A percentile compares a stretch with the other conserved stretches of the same genome.
phyloP scores from a whole-genome alignment of 2,888 invertebrate species.

The Penaeus monodon region DNA sequence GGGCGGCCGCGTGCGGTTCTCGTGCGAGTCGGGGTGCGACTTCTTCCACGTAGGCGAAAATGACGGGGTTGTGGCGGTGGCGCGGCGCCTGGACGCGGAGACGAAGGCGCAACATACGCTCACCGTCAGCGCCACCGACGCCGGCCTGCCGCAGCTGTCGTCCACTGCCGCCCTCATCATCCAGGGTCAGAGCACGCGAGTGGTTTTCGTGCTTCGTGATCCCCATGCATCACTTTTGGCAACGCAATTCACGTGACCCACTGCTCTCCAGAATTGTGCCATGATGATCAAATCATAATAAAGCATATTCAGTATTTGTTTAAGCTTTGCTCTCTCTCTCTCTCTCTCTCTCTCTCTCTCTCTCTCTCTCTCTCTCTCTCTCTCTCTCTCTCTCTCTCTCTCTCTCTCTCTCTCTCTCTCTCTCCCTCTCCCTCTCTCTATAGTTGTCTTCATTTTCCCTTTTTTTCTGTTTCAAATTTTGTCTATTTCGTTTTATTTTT shows the following conservation, averaged over 20 bases:
- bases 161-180: constrained; percentile 51
- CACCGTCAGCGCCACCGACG: constrained; percentile 51
- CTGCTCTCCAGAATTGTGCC: no score
- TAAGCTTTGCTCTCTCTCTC: no score
- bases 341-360: no score
- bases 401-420: no score
- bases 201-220: no score
- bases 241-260: no score
- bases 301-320: no score
- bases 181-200: constrained; percentile 19
- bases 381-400: constrained; percentile 2
- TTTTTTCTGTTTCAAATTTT: no score
- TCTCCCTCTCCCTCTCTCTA: background rate
- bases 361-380: background rate
- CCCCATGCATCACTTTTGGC: no score
- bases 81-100: constrained; percentile 51
- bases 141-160: constrained; percentile 50
- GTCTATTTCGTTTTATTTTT: no score
- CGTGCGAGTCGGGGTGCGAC: constrained; percentile 41
- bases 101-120: constrained; percentile 28
- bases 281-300: background rate
- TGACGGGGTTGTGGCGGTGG: constrained; percentile 50
- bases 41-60: constrained; percentile 37
- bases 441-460: no score
- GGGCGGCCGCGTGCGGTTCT: constrained; percentile 53